phyloP scores from a whole-genome alignment of 2,797 vertebrate species.

The Octomys mimax region DNA sequence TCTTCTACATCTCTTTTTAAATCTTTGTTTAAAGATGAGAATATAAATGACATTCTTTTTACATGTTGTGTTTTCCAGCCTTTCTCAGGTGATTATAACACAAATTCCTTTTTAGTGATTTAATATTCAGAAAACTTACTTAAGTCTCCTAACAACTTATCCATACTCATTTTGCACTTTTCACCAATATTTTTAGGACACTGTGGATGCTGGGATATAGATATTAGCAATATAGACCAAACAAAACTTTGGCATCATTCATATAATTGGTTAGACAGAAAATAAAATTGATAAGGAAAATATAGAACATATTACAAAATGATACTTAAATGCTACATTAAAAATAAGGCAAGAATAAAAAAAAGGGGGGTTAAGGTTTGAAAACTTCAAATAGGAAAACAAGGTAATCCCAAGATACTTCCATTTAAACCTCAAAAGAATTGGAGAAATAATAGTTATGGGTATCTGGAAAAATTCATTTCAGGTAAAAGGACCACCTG shows the following conservation, averaged over 20 bases:
- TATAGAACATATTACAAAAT: not conserved
- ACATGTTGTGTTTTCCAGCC: not conserved
- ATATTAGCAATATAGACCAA: not conserved
- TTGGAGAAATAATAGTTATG: not conserved
- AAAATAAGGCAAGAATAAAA: not conserved
- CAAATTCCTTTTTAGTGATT: not conserved
- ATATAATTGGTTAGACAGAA: not conserved
- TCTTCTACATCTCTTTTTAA: not conserved
- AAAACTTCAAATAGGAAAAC: not conserved
- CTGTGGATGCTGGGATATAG: not conserved
- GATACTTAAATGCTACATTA: not conserved
- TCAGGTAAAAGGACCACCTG: not conserved
- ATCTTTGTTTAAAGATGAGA: constrained; percentile 6
- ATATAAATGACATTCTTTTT: not conserved
- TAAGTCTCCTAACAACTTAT: not conserved
- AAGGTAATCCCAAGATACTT: not conserved
- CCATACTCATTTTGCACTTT: not conserved
- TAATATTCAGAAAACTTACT: not conserved
- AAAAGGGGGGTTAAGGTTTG: not conserved
- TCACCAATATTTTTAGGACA: not conserved
- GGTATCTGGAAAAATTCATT: constrained; percentile 19
- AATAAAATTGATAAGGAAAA: not conserved
- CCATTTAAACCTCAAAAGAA: not conserved
- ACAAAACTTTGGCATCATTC: not conserved
- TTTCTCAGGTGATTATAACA: not conserved